These are phyloP conservation scores for Balaeniceps rex DNA, from an alignment of 2,113 vertebrate species.

Conservation along the genomic window DNA sequence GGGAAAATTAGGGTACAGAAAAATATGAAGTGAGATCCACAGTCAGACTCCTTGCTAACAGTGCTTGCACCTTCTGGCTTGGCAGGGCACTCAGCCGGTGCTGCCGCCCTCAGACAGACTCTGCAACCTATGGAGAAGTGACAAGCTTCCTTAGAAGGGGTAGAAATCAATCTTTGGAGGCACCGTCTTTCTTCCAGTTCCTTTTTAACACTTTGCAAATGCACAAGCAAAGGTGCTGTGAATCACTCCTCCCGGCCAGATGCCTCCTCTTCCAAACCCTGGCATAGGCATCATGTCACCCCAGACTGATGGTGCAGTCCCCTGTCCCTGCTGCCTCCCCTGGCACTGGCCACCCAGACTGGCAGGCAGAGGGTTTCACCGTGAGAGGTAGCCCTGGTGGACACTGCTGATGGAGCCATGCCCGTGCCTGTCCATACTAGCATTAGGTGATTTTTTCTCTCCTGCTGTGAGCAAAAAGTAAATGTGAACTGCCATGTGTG, in stretches of 20 bases:
- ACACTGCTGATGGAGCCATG: neutral
- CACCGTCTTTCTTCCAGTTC: neutral
- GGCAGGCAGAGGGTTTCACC: neutral
- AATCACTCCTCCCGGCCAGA: neutral
- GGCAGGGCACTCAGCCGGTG: neutral
- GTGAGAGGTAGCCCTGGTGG: neutral
- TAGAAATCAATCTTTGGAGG: neutral
- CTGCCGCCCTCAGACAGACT: neutral
- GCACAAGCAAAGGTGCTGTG: neutral
- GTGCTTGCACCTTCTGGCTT: neutral
- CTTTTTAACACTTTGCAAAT: neutral
- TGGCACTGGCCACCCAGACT: neutral
- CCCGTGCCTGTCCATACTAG: neutral
- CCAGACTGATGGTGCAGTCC: too few species aligned
- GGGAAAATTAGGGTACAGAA: neutral
- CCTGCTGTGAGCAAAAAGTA: neutral
- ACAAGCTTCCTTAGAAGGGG: neutral
- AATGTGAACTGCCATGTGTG: neutral
- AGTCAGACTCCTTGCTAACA: neutral
- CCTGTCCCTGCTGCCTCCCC: neutral
- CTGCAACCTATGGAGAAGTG: neutral
- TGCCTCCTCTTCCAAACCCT: neutral
- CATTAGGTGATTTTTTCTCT: neutral
- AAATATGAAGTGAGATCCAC: neutral
- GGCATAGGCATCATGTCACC: accelerated